A percentile compares a stretch with the other conserved stretches of the same genome.
These are phyloP conservation scores for Xiphophorus birchmanni DNA, from an alignment of 2,797 vertebrate species.

Conservation along the genomic window DNA sequence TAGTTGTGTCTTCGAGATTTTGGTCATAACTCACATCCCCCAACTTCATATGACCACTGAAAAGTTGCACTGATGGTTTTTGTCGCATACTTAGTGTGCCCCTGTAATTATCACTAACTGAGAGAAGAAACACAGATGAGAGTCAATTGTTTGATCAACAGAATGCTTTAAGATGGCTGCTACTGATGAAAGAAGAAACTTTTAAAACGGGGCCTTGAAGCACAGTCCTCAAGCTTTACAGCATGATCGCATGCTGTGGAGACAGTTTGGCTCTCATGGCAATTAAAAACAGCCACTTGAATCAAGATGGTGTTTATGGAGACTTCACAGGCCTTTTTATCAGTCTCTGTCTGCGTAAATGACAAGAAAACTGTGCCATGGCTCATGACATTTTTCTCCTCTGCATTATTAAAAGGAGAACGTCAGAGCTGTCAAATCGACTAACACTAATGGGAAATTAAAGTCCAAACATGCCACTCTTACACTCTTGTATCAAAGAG, in stretches of 20 bases:
- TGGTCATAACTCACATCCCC: conserved; percentile 47
- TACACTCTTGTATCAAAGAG: conserved; percentile 55
- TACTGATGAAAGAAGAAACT: conserved; percentile 45
- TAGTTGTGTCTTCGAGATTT: conserved; percentile 66
- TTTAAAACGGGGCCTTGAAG: conserved; percentile 44
- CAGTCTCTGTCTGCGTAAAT: conserved; percentile 41
- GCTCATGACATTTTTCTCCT: conserved; percentile 53
- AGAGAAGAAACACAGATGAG: conserved; percentile 37
- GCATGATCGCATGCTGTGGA: conserved; percentile 29
- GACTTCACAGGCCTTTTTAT: conserved; percentile 64
- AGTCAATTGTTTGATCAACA: conserved; percentile 42
- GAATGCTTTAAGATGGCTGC: conserved; percentile 36
- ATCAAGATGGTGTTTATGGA: conserved; percentile 60
- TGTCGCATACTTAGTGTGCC: background rate
- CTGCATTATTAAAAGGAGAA: conserved; percentile 64
- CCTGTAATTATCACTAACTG: conserved; percentile 54
- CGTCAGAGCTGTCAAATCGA: conserved; percentile 54
- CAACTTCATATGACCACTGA: conserved; percentile 78
- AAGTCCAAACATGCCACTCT: conserved; percentile 66
- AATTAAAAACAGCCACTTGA: conserved; percentile 59
- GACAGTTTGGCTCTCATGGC: conserved; percentile 50
- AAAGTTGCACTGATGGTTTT: conserved; percentile 50
- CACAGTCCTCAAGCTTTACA: conserved; percentile 25
- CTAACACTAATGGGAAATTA: conserved; percentile 69
- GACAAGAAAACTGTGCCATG: conserved; percentile 44